Evolutionary conservation across 1,140 invertebrate species (phyloP).

Genomic region (Eupeodes corollae): DNA sequence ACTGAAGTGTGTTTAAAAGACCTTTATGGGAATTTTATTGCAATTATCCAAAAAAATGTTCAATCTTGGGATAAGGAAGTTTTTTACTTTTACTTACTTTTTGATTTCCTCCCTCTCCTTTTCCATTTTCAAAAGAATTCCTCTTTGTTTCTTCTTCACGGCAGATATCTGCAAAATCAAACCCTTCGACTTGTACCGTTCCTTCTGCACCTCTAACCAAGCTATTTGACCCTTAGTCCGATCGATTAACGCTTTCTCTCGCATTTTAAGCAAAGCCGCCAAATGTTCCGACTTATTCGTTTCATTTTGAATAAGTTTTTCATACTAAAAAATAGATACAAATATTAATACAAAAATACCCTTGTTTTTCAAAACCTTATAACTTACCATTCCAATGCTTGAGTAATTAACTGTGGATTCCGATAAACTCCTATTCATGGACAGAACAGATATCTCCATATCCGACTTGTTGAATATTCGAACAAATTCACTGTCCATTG

Average conservation of each 20-base stretch:
- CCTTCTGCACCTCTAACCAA: slow-evolving; percentile 20
- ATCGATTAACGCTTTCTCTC: slow-evolving; percentile 18
- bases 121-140: slow-evolving; percentile 14
- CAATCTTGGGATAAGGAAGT: too few relatives aligned
- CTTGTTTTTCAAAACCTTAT: slow-evolving; percentile 1
- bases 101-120: slow-evolving; percentile 15
- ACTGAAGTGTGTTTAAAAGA: too few relatives aligned
- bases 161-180: slow-evolving; percentile 6
- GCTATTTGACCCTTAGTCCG: slow-evolving; percentile 20
- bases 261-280: slow-evolving; percentile 12
- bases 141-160: slow-evolving; percentile 17
- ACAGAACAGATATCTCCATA: slow-evolving; percentile 1
- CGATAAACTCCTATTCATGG: slow-evolving; percentile 4
- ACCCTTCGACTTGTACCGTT: slow-evolving; percentile 14
- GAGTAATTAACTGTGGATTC: slow-evolving; percentile 12
- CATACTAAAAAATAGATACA: slow-evolving; percentile 2
- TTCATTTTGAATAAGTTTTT: slow-evolving; percentile 13
- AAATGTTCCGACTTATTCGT: slow-evolving; percentile 11
- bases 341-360: neutral
- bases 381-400: slow-evolving; percentile 12
- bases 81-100: slow-evolving; percentile 7
- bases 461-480: slow-evolving; percentile 9
- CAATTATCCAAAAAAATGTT: too few relatives aligned
- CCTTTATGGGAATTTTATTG: too few relatives aligned
- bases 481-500: slow-evolving; percentile 9